These are phyloP conservation scores for Eurystomus gularis DNA, from an alignment of 2,113 vertebrate genomes.

Conservation along the genomic window DNA sequence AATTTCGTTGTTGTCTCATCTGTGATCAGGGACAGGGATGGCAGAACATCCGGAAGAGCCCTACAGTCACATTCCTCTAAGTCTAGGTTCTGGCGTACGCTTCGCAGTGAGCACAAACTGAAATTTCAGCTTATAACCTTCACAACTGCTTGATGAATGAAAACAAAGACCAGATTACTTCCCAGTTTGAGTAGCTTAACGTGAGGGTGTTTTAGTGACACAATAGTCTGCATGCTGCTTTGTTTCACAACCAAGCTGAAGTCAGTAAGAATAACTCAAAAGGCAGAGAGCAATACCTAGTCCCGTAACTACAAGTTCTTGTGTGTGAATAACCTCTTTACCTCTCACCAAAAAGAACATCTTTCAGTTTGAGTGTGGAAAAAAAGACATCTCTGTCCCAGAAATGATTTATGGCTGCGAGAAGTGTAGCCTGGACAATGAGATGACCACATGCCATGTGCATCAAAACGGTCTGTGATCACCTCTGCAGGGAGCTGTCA, in stretches of 20 bases:
- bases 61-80: background rate
- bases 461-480: background rate
- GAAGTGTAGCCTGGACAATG: background rate
- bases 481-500: constrained; percentile 23
- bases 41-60: constrained; percentile 51
- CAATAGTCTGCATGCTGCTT: background rate
- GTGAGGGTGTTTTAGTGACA: background rate
- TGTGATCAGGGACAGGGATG: constrained; percentile 21
- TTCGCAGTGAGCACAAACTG: constrained; percentile 11
- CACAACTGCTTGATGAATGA: constrained; percentile 23
- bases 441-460: background rate
- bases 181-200: constrained; percentile 26
- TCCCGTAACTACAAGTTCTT: background rate
- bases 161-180: constrained; percentile 34
- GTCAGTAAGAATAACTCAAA: background rate
- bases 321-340: background rate
- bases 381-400: background rate
- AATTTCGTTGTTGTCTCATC: constrained; percentile 7
- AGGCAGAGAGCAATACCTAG: background rate
- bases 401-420: background rate
- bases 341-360: background rate
- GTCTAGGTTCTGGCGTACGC: background rate
- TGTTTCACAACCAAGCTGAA: background rate
- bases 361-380: background rate
- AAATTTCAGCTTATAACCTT: constrained; percentile 50